Percentiles rank a stretch among this genome's conserved stretches.
These are phyloP conservation scores for Drosophila cyrtoloma DNA, from an alignment of 2,888 invertebrate genomes.

Conservation along the genomic window DNA sequence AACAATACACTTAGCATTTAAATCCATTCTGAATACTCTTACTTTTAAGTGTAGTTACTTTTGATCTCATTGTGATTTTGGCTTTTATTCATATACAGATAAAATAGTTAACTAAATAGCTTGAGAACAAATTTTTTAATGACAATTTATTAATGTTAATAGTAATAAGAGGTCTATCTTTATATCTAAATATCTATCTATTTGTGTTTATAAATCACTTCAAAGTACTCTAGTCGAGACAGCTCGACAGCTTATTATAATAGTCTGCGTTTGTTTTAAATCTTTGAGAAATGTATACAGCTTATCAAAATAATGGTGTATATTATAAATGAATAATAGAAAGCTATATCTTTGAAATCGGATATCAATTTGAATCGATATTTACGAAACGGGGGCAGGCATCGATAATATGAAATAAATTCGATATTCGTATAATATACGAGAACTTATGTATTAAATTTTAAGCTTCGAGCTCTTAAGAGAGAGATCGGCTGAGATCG, in stretches of 20 bases:
- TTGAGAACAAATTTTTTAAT: neutral
- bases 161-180: neutral
- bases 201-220: neutral
- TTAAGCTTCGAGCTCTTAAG: neutral
- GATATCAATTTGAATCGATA: neutral
- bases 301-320: neutral
- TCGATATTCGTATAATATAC: neutral
- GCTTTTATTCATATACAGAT: neutral
- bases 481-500: neutral
- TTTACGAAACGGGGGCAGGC: neutral
- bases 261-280: too few species aligned
- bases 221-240: neutral
- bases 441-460: neutral
- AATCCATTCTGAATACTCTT: neutral
- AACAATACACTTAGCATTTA: neutral
- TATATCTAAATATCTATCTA: neutral
- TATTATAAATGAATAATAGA: neutral
- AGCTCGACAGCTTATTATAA: too few species aligned
- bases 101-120: neutral
- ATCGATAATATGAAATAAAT: neutral
- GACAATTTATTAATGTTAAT: neutral
- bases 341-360: neutral
- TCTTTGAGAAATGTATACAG: neutral
- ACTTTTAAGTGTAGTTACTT: neutral
- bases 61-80: neutral